Conservation (phyloP, 2,797 vertebrate genomes). For the Malurus leucopterus region DNA sequence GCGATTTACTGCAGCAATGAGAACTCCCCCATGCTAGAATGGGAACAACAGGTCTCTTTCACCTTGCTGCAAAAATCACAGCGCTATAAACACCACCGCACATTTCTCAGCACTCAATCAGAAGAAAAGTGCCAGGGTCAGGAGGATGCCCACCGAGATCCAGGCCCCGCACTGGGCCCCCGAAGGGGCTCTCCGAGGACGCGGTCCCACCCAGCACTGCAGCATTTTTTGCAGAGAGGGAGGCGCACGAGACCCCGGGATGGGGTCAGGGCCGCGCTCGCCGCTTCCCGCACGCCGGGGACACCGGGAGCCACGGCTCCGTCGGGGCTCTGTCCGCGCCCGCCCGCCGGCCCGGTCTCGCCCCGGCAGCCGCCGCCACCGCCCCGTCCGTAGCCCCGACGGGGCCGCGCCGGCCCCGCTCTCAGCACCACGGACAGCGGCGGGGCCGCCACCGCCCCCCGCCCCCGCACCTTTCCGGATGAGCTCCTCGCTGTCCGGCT, state of each 20-base stretch:
- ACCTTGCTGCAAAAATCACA: background rate
- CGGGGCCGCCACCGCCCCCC: background rate
- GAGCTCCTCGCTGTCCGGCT: conserved; percentile 88
- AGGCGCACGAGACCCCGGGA: background rate
- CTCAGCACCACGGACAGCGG: conserved; percentile 51
- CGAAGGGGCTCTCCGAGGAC: background rate
- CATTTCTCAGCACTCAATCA: fast-evolving
- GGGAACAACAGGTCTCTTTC: conserved; percentile 17
- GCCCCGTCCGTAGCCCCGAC: background rate
- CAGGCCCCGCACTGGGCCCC: background rate
- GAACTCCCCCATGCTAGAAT: background rate
- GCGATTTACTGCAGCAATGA: background rate
- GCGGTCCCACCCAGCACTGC: background rate
- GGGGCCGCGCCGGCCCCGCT: background rate
- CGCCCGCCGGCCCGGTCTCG: background rate
- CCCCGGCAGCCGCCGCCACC: background rate
- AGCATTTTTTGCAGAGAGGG: background rate
- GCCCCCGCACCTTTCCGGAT: conserved; percentile 81
- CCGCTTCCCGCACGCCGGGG: background rate
- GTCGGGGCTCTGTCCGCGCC: background rate
- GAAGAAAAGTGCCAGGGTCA: background rate
- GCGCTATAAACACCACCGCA: fast-evolving
- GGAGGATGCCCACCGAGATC: background rate
- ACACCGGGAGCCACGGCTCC: background rate
- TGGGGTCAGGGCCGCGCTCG: background rate